Evolutionary conservation across 2,888 invertebrate species (phyloP).

Genomic region (Chaetoderma sp.): DNA sequence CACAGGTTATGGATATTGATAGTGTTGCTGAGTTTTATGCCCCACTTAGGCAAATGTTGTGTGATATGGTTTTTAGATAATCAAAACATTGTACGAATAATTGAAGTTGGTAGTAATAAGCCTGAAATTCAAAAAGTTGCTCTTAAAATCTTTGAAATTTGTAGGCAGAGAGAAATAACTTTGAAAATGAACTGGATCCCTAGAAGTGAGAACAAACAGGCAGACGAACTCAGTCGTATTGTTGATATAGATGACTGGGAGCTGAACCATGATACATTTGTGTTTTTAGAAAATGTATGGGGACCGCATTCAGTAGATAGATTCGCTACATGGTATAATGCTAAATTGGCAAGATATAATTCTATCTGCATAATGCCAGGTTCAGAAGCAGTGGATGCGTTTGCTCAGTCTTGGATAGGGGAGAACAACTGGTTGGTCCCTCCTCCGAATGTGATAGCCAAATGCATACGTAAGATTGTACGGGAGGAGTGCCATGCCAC

Average conservation of each 20-base stretch:
- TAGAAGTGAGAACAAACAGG: neutral
- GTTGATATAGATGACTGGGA: conserved; percentile 17
- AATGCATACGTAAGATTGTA: no score
- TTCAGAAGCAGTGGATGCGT: conserved; percentile 3
- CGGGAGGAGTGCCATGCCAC: no score
- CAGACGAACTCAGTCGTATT: conserved; percentile 7
- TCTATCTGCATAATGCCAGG: conserved; percentile 5
- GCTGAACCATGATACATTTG: neutral
- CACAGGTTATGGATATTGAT: neutral
- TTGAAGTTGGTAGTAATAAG: conserved; percentile 13
- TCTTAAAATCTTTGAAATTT: neutral
- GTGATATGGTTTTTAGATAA: conserved; percentile 14
- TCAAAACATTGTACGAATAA: conserved; percentile 1
- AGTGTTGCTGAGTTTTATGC: neutral
- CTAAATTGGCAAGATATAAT: conserved; percentile 9
- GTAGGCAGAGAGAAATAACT: neutral
- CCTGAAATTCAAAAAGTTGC: conserved; percentile 9
- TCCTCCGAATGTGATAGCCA: no score
- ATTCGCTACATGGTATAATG: conserved; percentile 15
- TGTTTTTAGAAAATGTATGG: conserved; percentile 5
- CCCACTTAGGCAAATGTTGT: neutral
- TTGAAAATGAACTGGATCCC: conserved; percentile 9
- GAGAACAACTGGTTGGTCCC: conserved; percentile 21
- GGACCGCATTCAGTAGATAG: conserved; percentile 11
- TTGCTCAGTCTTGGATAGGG: conserved; percentile 2